Base-by-base conservation (phyloP, 2,797 vertebrate genomes). In the Pampus argenteus region DNA sequence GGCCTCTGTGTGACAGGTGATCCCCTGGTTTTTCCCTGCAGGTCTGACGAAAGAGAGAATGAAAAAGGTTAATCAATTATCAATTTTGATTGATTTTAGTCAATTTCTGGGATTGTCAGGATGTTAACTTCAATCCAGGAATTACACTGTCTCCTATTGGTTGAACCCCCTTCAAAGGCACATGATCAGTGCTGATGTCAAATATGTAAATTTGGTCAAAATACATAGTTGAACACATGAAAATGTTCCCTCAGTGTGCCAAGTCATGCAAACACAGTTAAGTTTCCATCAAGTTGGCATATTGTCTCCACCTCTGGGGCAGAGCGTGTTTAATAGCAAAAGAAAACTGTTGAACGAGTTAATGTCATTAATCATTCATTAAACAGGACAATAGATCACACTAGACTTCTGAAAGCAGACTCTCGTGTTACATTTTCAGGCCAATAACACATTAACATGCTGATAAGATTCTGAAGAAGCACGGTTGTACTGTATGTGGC, bases 1-100 rank as follows among this genome's bases (percentile, higher is more conserved):
- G 95, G 94, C 95, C 94, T 94, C 96, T 93, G 93, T 93, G 95
- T 95, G 96, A 95, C 95, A 96, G 94, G 90, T 95, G 95, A 88
- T 96, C 96, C 93, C 83, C 95, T 94, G 95, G 95, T 95, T 96
- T 96, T 94, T 94, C 95, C 95, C 94, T 96, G 96, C 94, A 96
- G 95, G 88, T 95, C 98, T 99, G 78, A 78, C 89, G 79, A 91
- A 81, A 92, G 86, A 84, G 4, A 74, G 54, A 31, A 64, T 2
- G 3, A 67, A 62, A 59, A 54, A 15, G 58, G 88, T 68, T 40
- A 44, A 71, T 82, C 42, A 73, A 3, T 18, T 42, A 67, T 64
- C 20, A 17, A 36, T 47, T 80, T 54, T n/a, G n/a, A n/a, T n/a
- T n/a, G n/a, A n/a, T n/a, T n/a, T n/a, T n/a, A n/a, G n/a, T n/a